Evolutionary conservation across 2,888 invertebrate species (phyloP), one percentile per base, ranked within the genome.

Genomic region (Brachycybe producta): DNA sequence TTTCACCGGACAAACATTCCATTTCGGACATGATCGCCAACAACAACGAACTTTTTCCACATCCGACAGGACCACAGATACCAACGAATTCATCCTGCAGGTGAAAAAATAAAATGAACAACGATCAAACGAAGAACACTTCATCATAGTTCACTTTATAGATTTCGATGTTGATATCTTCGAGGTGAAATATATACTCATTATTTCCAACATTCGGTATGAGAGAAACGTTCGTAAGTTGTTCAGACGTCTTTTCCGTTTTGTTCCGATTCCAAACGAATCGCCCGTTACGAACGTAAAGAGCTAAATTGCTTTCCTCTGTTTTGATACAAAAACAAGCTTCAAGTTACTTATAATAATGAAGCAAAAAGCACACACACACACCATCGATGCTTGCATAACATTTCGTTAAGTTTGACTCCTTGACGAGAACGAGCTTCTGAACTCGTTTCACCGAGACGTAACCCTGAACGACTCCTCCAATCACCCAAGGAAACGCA

Each of bases 401-500:
- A 62, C 79, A 81, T 11, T 69, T 61, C 30, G 75, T 72, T 13
- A 74, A 65, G 60, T 82, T 75, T 63, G 79, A 54, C 46, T 70
- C 66, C 36, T 57, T 56, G 26, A 58, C 34, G 48, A 55, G 30
- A 55, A 90, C 65, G 43, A 92, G 75, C 61, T 78, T 76, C 65
- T 90, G 85, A 32, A 95, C 80, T 57, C 94, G 76, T 65, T 84
- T 83, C 5, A 92, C 67, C 0, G 95, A 95, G 1, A 97, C 87
- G 84, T 87, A 90, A 0, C 95, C 88, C 69, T 98, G 95, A 38
- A 91, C 82, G 2, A 97, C 70, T 0, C 95, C 97, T 67, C 94
- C 97, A 19, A 98, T 70, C 2, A 97, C 95, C 95, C 97, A 98
- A 0, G 97, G 97, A 67, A 97, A 92, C 1, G 94, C 88, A 70